Evolutionary conservation across 2,113 vertebrate species (phyloP), one percentile per base, ranked within the genome.

Genomic region (Gnathonemus longibarbis): DNA sequence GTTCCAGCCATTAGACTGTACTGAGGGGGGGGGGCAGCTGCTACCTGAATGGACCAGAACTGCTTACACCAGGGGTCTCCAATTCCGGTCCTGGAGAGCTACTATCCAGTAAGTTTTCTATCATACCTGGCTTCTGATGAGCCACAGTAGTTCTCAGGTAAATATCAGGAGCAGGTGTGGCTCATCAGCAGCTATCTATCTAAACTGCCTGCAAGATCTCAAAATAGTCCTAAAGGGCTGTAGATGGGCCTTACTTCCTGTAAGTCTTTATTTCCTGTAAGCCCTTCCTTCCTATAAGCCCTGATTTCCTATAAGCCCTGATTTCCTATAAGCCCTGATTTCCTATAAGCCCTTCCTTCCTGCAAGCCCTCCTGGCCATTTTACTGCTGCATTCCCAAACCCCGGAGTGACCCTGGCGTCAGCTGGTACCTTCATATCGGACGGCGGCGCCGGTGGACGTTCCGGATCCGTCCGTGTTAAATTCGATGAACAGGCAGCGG

Each of bases 401-500:
- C 39, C 19, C 21, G 7, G 17, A 83, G 77, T n/a, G 15, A 84
- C 17, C 45, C 21, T 1, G 45, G 2, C 21, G 13, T 31, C 27
- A 52, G 85, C 11, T 27, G 48, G 46, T 94, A 97, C 98, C 97
- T 96, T 99, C 98, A 0, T 98, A 99, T 94, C 97, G 96, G 91
- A 99, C 94, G 0, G 98, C 98, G 91, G 97, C 94, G 9, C 98
- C 98, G 0, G 97, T 97, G 0, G 98, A 97, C 0, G 97, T 98
- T 62, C 97, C 95, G 0, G 96, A 97, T 91, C 97, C 97, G 11
- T 99, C 98, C 0, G 98, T 99, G 92, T 97, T 98, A 93, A 99
- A 96, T 93, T 99, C 98, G 31, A 99, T 91, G 5, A 99, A 99
- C 93, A 99, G 95, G 94, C 98, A 93, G 1, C 96, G 95, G 6